Evolutionary conservation across 2,113 vertebrate species (phyloP).

Genomic region (Colossoma macropomum): DNA sequence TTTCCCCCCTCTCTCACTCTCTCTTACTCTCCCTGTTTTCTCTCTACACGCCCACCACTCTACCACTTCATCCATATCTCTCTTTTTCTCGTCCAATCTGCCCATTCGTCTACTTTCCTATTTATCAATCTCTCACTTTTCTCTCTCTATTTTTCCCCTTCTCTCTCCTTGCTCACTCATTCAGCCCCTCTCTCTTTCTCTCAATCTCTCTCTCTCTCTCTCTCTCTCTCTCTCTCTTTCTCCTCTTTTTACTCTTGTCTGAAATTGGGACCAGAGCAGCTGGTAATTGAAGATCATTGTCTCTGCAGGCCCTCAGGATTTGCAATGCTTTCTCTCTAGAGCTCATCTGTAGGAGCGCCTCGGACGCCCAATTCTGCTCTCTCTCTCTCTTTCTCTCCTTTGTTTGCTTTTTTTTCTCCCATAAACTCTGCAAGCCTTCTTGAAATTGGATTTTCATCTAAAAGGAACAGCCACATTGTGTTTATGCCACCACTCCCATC

Average conservation of each 20-base stretch:
- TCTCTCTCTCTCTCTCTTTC: conserved; percentile 33
- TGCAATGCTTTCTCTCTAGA: conserved; percentile 59
- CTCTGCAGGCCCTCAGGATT: conserved; percentile 76
- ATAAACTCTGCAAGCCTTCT: conserved; percentile 70
- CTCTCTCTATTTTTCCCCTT: background rate
- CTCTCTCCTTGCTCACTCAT: conserved; percentile 2
- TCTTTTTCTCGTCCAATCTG: conserved; percentile 42
- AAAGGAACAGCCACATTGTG: conserved; percentile 63
- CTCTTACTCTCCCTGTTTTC: background rate
- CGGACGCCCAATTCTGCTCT: conserved; percentile 59
- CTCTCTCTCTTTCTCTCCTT: background rate
- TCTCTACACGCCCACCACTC: conserved; percentile 7
- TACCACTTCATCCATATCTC: conserved; percentile 28
- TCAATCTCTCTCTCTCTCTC: conserved; percentile 14
- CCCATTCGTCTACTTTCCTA: conserved; percentile 45
- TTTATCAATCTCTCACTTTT: conserved; percentile 33
- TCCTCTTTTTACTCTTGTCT: conserved; percentile 63
- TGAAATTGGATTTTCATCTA: conserved; percentile 79
- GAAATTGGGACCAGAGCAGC: conserved; percentile 77
- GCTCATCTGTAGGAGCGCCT: conserved; percentile 66
- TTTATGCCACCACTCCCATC: conserved; percentile 65
- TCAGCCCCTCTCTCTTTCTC: conserved; percentile 6
- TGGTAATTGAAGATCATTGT: conserved; percentile 85
- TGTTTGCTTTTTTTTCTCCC: conserved; percentile 48
- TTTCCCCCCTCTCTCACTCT: background rate